Evolutionary conservation across 2,113 vertebrate species (phyloP).

Genomic region (Solenodon paradoxus): DNA sequence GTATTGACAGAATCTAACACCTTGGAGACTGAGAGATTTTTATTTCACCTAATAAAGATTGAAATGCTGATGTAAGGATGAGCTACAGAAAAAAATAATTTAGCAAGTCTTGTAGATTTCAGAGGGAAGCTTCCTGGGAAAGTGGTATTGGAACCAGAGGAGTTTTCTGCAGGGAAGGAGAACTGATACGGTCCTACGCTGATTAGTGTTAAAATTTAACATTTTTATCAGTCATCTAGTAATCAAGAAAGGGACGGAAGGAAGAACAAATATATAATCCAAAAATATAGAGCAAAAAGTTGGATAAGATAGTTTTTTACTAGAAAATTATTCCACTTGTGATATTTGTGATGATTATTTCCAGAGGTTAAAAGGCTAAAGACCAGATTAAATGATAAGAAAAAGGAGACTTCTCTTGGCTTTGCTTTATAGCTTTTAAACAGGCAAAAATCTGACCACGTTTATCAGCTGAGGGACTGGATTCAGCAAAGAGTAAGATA

Average conservation of each 20-base stretch:
- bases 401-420: not conserved
- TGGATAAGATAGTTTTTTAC: not conserved
- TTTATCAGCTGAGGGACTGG: not conserved
- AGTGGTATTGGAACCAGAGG: not conserved
- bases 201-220: not conserved
- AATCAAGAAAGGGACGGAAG: not conserved
- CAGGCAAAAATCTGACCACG: not conserved
- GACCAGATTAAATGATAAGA: not conserved
- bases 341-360: not conserved
- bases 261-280: not conserved
- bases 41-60: not conserved
- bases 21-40: not conserved
- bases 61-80: not conserved
- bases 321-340: not conserved
- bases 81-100: not conserved
- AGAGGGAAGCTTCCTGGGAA: not conserved
- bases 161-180: not conserved
- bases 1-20: not conserved
- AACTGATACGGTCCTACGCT: not conserved
- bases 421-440: not conserved
- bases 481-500: not conserved
- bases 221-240: not conserved
- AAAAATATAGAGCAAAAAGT: not conserved
- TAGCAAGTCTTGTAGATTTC: rapidly evolving
- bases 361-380: not conserved